Percentiles rank a stretch among this genome's conserved stretches.
These are phyloP conservation scores for Plectropomus leopardus DNA, from an alignment of 2,113 vertebrate genomes.

Conservation along the genomic window DNA sequence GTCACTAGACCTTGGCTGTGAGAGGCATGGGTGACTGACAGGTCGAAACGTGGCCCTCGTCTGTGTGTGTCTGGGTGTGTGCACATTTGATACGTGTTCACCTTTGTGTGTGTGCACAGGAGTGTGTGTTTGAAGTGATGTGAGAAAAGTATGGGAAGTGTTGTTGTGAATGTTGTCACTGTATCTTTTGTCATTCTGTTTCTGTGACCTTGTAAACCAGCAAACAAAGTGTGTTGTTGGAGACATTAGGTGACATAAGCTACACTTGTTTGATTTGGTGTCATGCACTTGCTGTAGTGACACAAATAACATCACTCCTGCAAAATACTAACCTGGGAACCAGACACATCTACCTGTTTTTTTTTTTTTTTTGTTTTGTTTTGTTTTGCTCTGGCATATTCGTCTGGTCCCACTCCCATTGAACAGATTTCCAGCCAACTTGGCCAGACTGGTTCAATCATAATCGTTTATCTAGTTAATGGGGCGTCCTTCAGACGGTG, in stretches of 20 bases:
- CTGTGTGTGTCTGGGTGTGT: conserved; percentile 26
- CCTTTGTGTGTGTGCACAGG: background rate
- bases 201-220: conserved; percentile 14
- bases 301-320: background rate
- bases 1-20: conserved; percentile 77
- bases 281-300: conserved; percentile 1
- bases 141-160: background rate
- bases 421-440: too few species aligned
- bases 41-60: conserved; percentile 43
- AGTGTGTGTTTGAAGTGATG: background rate
- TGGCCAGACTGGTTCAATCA: too few species aligned
- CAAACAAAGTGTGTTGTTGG: background rate
- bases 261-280: background rate
- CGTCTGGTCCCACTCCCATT: too few species aligned
- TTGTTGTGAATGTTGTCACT: background rate
- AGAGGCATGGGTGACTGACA: conserved; percentile 78
- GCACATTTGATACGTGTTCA: background rate
- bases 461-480: too few species aligned
- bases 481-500: too few species aligned
- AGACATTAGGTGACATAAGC: conserved; percentile 3
- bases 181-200: background rate
- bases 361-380: too few species aligned
- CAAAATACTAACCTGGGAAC: background rate
- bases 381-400: too few species aligned
- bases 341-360: too few species aligned